Percentiles rank a stretch among this genome's conserved stretches.
Evolutionary conservation across 2,113 vertebrate genomes (phyloP).

Genomic region (Speoplatyrhinus poulsoni): DNA sequence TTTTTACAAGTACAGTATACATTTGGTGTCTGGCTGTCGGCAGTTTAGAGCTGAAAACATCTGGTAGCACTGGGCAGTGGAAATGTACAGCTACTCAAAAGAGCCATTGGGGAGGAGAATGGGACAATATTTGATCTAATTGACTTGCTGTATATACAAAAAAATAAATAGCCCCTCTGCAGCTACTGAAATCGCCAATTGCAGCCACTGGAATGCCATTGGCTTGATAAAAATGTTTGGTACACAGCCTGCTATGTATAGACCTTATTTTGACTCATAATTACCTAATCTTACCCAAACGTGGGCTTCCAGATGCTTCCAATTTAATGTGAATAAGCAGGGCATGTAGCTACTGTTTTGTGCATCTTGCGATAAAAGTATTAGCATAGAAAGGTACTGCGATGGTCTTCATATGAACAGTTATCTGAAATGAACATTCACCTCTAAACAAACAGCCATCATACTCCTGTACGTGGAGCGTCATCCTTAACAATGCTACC

Average conservation of each 20-base stretch:
- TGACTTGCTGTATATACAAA: slow-evolving; percentile 62
- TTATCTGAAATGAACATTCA: slow-evolving; percentile 72
- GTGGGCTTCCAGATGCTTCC: slow-evolving; percentile 21
- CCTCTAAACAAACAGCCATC: slow-evolving; percentile 50
- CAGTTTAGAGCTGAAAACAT: slow-evolving; percentile 68
- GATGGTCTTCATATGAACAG: slow-evolving; percentile 44
- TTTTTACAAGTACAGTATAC: too few relatives aligned
- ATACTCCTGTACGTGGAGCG: slow-evolving; percentile 38
- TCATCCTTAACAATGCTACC: slow-evolving; percentile 59
- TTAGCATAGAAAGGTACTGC: slow-evolving; percentile 27
- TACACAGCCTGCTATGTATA: slow-evolving; percentile 33
- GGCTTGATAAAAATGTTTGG: slow-evolving; percentile 56
- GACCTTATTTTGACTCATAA: slow-evolving; percentile 4
- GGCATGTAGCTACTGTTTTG: slow-evolving; percentile 45
- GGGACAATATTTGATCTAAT: slow-evolving; percentile 67
- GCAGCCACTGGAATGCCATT: slow-evolving; percentile 63
- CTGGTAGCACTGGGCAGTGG: slow-evolving; percentile 53
- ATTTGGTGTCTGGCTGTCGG: slow-evolving; percentile 39
- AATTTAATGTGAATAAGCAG: slow-evolving; percentile 34
- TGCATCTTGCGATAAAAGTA: slow-evolving; percentile 47
- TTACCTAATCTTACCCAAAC: not conserved
- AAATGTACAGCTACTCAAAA: slow-evolving; percentile 66
- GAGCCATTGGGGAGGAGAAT: slow-evolving; percentile 64
- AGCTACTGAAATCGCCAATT: slow-evolving; percentile 61
- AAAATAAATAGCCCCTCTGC: slow-evolving; percentile 68